A percentile compares a stretch with the other conserved stretches of the same genome.
phyloP scores from a whole-genome alignment of 2,113 vertebrate genomes.

The Neolamprologus tretocephalus region DNA sequence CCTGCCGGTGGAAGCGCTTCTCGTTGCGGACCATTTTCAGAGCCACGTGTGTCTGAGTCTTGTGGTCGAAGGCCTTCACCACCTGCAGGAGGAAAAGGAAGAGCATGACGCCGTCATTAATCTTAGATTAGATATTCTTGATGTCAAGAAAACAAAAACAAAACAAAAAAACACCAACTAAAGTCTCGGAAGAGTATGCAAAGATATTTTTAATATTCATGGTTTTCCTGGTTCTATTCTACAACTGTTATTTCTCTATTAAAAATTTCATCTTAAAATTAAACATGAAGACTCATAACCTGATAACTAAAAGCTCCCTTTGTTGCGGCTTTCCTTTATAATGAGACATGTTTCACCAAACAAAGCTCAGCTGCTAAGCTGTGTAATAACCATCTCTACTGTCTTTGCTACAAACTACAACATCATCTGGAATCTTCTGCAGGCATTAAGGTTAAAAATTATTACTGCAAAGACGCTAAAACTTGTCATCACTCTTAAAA shows the following conservation, averaged over 20 bases:
- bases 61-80: constrained; percentile 97
- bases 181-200: not conserved
- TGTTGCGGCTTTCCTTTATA: not conserved
- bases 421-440: not conserved
- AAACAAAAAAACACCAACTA: not conserved
- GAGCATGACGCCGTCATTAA: not conserved
- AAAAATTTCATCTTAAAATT: not conserved
- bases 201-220: not conserved
- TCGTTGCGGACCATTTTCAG: constrained; percentile 99
- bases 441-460: not conserved
- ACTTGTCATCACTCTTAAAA: not conserved
- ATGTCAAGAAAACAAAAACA: not conserved
- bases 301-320: not conserved
- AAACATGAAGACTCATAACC: not conserved
- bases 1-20: constrained; percentile 97
- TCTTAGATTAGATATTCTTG: not conserved
- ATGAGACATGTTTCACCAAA: not conserved
- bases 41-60: constrained; percentile 88
- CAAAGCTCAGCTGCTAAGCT: not conserved
- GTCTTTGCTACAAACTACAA: not conserved
- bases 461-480: not conserved
- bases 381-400: not conserved
- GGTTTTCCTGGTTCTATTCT: not conserved
- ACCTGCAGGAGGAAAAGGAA: constrained; percentile 55
- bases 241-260: not conserved